These are phyloP conservation scores for Lithophane semibrunnea DNA, from an alignment of 2,888 invertebrate genomes.

Conservation along the genomic window DNA sequence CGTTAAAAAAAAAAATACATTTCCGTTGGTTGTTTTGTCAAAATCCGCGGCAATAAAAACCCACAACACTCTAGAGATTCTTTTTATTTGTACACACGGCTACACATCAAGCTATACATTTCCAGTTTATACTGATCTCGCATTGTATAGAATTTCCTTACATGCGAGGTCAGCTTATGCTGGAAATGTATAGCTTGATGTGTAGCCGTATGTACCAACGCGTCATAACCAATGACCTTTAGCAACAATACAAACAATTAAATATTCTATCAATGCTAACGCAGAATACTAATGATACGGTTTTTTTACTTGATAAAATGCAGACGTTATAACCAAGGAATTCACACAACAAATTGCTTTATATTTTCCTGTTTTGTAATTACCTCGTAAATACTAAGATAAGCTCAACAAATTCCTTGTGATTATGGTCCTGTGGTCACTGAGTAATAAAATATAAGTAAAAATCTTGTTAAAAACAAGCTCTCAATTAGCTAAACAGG, in stretches of 20 bases:
- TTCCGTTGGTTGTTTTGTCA: background rate
- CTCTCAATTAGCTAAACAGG: no score
- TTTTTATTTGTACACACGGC: slow-evolving; percentile 8
- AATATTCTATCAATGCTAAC: slow-evolving; percentile 37
- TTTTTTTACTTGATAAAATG: slow-evolving; percentile 51
- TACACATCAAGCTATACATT: no score
- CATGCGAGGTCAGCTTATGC: no score
- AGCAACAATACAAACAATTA: slow-evolving; percentile 39
- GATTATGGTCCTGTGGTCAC: slow-evolving; percentile 30
- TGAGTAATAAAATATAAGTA: no score
- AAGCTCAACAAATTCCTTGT: slow-evolving; percentile 23
- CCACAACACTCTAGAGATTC: slow-evolving; percentile 29
- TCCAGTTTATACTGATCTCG: no score
- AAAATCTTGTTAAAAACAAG: no score
- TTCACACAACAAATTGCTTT: slow-evolving; percentile 30
- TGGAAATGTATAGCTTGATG: no score
- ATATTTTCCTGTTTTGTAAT: slow-evolving; percentile 52
- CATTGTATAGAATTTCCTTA: no score
- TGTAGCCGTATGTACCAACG: background rate
- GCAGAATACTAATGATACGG: slow-evolving; percentile 46
- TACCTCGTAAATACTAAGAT: slow-evolving; percentile 33
- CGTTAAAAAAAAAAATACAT: background rate
- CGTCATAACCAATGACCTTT: slow-evolving; percentile 42
- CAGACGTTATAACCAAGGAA: slow-evolving; percentile 21
- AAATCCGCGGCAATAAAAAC: slow-evolving; percentile 18